Evolutionary conservation across 1,140 invertebrate species (phyloP).

Genomic region (Samia ricini): DNA sequence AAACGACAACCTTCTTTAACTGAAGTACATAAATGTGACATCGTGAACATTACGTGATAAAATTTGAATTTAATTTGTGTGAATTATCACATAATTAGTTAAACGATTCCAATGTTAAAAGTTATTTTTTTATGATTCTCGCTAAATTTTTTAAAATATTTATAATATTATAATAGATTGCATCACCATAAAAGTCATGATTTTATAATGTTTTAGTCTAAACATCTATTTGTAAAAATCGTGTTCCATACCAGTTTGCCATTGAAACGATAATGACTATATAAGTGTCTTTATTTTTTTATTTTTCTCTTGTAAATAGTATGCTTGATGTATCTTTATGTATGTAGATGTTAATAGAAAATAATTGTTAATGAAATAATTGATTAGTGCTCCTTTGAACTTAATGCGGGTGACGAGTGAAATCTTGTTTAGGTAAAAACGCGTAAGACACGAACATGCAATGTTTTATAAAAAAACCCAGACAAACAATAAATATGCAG

Average conservation of each 20-base stretch:
- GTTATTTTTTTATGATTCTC: not conserved
- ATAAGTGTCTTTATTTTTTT: not conserved
- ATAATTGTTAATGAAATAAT: too few species aligned
- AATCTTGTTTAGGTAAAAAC: too few species aligned
- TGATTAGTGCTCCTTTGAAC: too few species aligned
- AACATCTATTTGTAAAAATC: slow-evolving; percentile 33
- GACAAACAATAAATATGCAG: too few species aligned
- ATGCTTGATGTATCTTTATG: not conserved
- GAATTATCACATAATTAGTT: not conserved
- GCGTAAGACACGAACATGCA: too few species aligned
- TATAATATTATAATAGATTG: slow-evolving; percentile 1
- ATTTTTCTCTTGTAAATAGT: not conserved
- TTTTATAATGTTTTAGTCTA: slow-evolving; percentile 35
- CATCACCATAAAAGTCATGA: slow-evolving; percentile 32
- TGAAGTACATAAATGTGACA: too few species aligned
- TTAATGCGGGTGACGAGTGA: too few species aligned
- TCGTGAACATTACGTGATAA: too few species aligned
- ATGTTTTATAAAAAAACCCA: too few species aligned
- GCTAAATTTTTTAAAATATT: slow-evolving; percentile 6
- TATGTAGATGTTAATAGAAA: too few species aligned
- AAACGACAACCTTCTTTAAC: too few species aligned
- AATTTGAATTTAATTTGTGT: too few species aligned
- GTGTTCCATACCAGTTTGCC: slow-evolving; percentile 27
- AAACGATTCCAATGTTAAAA: not conserved
- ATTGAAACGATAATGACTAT: slow-evolving; percentile 11